These are phyloP conservation scores for Phorcus lineatus DNA, from an alignment of 2,888 invertebrate species.

Conservation along the genomic window DNA sequence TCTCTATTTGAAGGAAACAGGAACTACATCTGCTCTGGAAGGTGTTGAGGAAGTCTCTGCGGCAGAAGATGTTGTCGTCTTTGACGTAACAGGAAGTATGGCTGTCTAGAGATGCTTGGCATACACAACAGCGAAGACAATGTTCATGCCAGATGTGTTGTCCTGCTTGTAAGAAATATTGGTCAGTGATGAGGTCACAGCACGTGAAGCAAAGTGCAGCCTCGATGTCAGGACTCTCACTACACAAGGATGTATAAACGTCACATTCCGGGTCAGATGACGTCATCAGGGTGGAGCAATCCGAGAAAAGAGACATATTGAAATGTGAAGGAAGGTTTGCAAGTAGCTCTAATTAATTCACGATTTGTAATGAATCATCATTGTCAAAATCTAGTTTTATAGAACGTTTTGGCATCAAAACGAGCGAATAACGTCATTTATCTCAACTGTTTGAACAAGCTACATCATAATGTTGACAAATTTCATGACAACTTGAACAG, in stretches of 20 bases:
- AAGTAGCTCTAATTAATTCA: too few species aligned
- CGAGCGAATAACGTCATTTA: too few species aligned
- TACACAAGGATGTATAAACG: background rate
- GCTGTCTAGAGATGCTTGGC: conserved; percentile 90
- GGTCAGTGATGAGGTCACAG: conserved; percentile 89
- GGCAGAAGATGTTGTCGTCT: conserved; percentile 93
- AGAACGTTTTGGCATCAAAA: too few species aligned
- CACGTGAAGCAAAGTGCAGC: conserved; percentile 90
- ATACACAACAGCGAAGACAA: conserved; percentile 93
- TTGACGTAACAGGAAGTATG: conserved; percentile 95
- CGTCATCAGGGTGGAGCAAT: too few species aligned
- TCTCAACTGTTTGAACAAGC: too few species aligned
- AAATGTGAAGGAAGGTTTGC: too few species aligned
- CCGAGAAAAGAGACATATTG: too few species aligned
- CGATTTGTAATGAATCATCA: too few species aligned
- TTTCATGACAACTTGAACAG: too few species aligned
- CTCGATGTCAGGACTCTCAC: conserved; percentile 47
- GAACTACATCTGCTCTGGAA: background rate
- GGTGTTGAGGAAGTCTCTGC: conserved; percentile 86
- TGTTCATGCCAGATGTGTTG: conserved; percentile 94
- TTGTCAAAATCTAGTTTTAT: too few species aligned
- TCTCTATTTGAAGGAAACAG: background rate
- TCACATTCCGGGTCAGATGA: background rate
- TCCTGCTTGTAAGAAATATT: conserved; percentile 91
- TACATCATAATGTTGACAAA: too few species aligned